Percentiles rank a stretch among this genome's conserved stretches.
These are phyloP conservation scores for Pollachius pollachius DNA, from an alignment of 2,113 vertebrate genomes.

Conservation along the genomic window DNA sequence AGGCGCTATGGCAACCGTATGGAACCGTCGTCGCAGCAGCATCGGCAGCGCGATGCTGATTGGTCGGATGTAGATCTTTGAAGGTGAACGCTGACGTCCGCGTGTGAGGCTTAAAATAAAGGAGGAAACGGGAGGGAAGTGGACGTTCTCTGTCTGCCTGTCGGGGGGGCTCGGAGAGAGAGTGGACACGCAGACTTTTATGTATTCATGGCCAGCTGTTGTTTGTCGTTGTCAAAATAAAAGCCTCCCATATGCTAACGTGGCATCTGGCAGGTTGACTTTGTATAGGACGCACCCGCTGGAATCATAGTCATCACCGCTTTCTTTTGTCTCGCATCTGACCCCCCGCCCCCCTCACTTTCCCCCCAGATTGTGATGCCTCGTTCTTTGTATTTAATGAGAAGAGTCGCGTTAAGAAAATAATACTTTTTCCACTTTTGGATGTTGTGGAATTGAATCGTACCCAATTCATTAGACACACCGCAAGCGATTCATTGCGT, in stretches of 20 bases:
- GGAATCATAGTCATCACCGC: conserved; percentile 32
- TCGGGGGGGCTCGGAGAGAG: too few species aligned
- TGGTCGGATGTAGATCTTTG: conserved; percentile 49
- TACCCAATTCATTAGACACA: too few species aligned
- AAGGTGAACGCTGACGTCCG: conserved; percentile 59
- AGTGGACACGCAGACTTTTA: conserved; percentile 53
- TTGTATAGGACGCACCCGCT: conserved; percentile 57
- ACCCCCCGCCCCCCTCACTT: not conserved
- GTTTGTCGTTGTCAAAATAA: conserved; percentile 46
- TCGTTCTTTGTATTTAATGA: too few species aligned
- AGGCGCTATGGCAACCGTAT: too few species aligned
- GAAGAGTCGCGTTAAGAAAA: too few species aligned
- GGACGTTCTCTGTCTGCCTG: conserved; percentile 44
- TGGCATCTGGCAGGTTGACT: conserved; percentile 67
- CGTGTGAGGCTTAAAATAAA: conserved; percentile 31
- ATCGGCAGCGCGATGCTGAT: conserved; percentile 23
- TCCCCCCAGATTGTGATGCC: not conserved
- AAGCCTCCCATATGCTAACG: conserved; percentile 37
- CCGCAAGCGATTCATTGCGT: too few species aligned
- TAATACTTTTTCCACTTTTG: too few species aligned
- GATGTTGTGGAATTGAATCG: too few species aligned
- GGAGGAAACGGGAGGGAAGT: conserved; percentile 20
- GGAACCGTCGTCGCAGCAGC: too few species aligned
- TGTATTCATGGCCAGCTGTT: conserved; percentile 68
- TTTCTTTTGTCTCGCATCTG: conserved; percentile 19